These are phyloP conservation scores for Sebastes steindachneri DNA, from an alignment of 2,797 vertebrate genomes.

Conservation along the genomic window DNA sequence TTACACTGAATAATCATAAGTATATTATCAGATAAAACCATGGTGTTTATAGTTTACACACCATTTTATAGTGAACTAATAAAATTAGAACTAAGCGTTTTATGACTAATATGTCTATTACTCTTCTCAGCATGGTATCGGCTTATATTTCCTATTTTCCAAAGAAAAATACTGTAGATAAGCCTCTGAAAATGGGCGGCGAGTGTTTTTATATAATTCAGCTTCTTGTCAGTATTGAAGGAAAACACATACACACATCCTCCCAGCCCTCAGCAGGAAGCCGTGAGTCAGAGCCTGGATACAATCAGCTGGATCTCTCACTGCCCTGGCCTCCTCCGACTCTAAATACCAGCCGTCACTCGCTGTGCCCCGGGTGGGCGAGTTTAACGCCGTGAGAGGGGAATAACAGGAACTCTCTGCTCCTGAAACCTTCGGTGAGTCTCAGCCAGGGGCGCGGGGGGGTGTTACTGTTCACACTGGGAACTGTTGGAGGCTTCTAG, in stretches of 20 bases:
- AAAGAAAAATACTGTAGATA: not conserved
- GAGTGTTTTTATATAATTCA: slow-evolving; percentile 25
- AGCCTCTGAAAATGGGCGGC: not conserved
- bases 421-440: not conserved
- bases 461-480: not conserved
- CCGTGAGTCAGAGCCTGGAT: slow-evolving; percentile 59
- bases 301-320: slow-evolving; percentile 60
- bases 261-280: slow-evolving; percentile 58
- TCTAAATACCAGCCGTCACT: slow-evolving; percentile 48
- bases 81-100: not conserved
- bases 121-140: not conserved
- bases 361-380: slow-evolving; percentile 35
- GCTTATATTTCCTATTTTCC: not conserved
- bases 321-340: slow-evolving; percentile 36
- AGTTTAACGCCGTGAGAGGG: slow-evolving; percentile 10
- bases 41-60: not conserved
- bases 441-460: not conserved
- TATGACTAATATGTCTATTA: not conserved
- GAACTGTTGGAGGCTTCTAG: not conserved
- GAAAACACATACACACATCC: slow-evolving; percentile 52
- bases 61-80: not conserved
- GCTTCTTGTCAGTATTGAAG: slow-evolving; percentile 19
- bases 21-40: not conserved
- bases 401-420: slow-evolving; percentile 69
- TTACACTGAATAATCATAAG: not conserved